Evolutionary conservation across 2,888 invertebrate genomes (phyloP).

Genomic region (Lymantria monacha): DNA sequence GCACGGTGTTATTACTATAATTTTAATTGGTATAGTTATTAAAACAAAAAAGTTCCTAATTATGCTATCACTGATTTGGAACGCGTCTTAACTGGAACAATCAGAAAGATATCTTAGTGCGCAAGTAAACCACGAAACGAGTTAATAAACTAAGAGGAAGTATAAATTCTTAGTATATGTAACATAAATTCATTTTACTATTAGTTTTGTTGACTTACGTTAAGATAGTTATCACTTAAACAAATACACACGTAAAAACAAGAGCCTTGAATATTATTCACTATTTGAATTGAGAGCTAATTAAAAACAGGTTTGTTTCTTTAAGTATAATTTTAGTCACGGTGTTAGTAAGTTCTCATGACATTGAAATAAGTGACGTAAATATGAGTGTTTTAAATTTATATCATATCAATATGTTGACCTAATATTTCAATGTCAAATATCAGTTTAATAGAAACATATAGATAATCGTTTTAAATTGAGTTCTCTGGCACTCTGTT

Average conservation of each 20-base stretch:
- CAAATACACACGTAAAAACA: slow-evolving; percentile 12
- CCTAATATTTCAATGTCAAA: slow-evolving; percentile 13
- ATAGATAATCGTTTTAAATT: too few relatives aligned
- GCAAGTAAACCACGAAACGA: too few relatives aligned
- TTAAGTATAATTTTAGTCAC: slow-evolving; percentile 15
- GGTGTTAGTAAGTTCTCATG: slow-evolving; percentile 52
- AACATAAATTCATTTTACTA: neutral
- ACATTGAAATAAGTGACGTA: slow-evolving; percentile 22
- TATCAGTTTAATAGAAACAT: too few relatives aligned
- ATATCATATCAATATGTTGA: neutral
- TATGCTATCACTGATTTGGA: too few relatives aligned
- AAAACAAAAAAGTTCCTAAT: too few relatives aligned
- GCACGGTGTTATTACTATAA: too few relatives aligned
- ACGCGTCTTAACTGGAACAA: too few relatives aligned
- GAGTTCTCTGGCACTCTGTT: too few relatives aligned
- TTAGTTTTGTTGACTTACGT: slow-evolving; percentile 12
- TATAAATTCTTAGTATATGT: too few relatives aligned
- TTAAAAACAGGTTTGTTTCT: slow-evolving; percentile 45
- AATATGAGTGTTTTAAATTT: slow-evolving; percentile 11
- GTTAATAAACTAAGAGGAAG: too few relatives aligned
- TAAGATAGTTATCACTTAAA: slow-evolving; percentile 13
- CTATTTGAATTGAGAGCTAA: slow-evolving; percentile 19
- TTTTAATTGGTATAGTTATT: too few relatives aligned
- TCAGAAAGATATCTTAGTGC: too few relatives aligned
- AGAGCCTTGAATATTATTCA: slow-evolving; percentile 23